phyloP scores from a whole-genome alignment of 2,888 invertebrate species.

The Folsomia candida region DNA sequence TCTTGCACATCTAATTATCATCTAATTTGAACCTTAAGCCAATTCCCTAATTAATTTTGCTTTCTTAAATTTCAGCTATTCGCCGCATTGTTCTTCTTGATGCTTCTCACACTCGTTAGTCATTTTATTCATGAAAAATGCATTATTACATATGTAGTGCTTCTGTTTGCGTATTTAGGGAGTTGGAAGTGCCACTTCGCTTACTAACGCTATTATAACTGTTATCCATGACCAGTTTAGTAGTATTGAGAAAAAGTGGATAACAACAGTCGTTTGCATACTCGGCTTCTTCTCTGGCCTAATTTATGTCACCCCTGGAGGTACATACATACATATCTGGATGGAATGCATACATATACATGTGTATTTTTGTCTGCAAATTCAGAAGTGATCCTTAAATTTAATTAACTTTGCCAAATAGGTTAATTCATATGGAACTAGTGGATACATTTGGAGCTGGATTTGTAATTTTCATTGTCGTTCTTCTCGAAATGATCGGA shows the following conservation, averaged over 20 bases:
- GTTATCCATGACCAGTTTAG: not conserved
- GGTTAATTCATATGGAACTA: too few relatives aligned
- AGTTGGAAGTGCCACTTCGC: not conserved
- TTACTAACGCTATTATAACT: not conserved
- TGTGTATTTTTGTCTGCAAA: too few relatives aligned
- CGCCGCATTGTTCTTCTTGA: not conserved
- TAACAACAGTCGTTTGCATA: not conserved
- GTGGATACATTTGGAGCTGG: not conserved
- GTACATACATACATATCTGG: too few relatives aligned
- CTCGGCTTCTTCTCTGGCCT: too few relatives aligned
- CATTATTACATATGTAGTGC: too few relatives aligned
- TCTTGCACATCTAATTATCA: too few relatives aligned
- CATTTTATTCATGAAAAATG: too few relatives aligned
- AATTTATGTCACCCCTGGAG: not conserved
- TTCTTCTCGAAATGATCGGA: not conserved
- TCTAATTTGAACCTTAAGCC: too few relatives aligned
- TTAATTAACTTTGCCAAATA: too few relatives aligned
- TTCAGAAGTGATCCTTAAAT: too few relatives aligned
- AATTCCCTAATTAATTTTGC: too few relatives aligned
- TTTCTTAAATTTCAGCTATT: not conserved
- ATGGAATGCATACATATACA: too few relatives aligned
- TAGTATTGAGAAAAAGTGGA: not conserved
- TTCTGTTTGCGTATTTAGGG: not conserved
- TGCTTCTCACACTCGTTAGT: not conserved
- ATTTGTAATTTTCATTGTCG: not conserved